phyloP scores from a whole-genome alignment of 2,797 vertebrate species.

The Brotula barbata region DNA sequence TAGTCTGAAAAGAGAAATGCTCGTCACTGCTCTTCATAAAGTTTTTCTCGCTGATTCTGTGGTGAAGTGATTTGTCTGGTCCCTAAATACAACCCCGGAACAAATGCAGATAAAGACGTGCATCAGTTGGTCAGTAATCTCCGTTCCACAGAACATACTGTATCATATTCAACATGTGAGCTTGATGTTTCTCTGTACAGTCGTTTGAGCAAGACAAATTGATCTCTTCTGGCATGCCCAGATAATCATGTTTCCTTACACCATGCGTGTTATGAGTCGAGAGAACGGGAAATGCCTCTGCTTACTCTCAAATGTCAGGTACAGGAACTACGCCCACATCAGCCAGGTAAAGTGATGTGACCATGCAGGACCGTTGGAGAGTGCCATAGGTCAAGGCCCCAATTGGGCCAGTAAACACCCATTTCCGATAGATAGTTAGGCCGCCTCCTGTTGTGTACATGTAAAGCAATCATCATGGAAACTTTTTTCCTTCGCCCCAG shows the following conservation, averaged over 20 bases:
- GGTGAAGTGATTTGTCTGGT: not conserved
- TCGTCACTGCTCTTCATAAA: too few relatives aligned
- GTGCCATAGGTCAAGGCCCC: conserved; percentile 37
- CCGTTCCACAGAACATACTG: conserved; percentile 9
- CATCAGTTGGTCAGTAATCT: conserved; percentile 9
- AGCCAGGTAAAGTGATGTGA: not conserved
- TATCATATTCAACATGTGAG: conserved; percentile 7
- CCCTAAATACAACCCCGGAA: not conserved
- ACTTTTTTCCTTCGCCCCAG: too few relatives aligned
- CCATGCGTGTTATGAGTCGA: too few relatives aligned
- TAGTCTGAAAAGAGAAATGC: too few relatives aligned
- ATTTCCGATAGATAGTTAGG: not conserved
- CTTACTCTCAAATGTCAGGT: not conserved
- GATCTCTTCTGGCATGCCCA: conserved; percentile 1
- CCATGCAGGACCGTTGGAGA: conserved; percentile 24
- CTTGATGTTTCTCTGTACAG: conserved; percentile 9
- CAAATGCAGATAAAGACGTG: conserved; percentile 16
- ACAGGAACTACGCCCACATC: not conserved
- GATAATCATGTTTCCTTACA: not conserved
- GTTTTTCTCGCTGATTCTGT: not conserved
- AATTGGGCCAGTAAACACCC: not conserved
- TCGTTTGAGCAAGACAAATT: conserved; percentile 2
- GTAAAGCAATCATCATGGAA: not conserved
- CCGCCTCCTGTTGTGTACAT: conserved; percentile 19
- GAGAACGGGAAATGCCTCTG: conserved; percentile 2